These are phyloP conservation scores for Choristoneura fumiferana DNA, from an alignment of 1,140 invertebrate genomes.

Conservation along the genomic window DNA sequence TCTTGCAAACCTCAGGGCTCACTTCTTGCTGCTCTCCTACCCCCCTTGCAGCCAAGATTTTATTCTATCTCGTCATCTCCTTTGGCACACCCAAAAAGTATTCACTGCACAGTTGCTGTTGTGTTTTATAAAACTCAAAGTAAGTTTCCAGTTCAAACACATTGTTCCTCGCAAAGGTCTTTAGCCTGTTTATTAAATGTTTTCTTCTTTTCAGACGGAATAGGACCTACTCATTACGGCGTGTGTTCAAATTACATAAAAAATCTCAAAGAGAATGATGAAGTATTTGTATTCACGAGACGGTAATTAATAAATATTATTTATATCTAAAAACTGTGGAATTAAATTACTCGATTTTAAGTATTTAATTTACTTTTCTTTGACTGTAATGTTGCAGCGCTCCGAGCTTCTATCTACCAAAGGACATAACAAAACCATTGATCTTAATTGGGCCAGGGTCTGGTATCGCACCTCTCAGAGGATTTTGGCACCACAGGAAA, in stretches of 20 bases:
- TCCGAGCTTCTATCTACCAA: conserved; percentile 94
- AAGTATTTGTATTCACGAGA: conserved; percentile 89
- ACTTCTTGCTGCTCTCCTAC: conserved; percentile 90
- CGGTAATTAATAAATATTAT: conserved; percentile 83
- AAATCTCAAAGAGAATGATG: conserved; percentile 82
- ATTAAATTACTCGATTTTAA: no score
- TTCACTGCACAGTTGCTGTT: conserved; percentile 96
- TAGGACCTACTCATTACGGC: conserved; percentile 91
- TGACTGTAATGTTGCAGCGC: conserved; percentile 80
- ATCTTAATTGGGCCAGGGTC: conserved; percentile 97
- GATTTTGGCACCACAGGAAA: conserved; percentile 92
- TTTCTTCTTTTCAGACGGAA: conserved; percentile 80
- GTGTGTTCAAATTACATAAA: conserved; percentile 96
- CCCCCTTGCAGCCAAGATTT: conserved; percentile 92
- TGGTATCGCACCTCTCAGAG: conserved; percentile 94
- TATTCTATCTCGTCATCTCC: conserved; percentile 97
- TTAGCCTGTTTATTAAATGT: no score
- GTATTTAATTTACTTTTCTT: no score
- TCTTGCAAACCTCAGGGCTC: conserved; percentile 90
- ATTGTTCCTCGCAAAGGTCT: background rate
- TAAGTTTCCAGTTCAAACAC: conserved; percentile 53
- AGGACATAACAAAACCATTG: conserved; percentile 88
- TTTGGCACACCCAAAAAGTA: conserved; percentile 83
- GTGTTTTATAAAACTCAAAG: conserved; percentile 92
- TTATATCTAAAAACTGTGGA: no score